Base-by-base conservation (phyloP, 2,113 vertebrate genomes). In the Scatophagus argus region DNA sequence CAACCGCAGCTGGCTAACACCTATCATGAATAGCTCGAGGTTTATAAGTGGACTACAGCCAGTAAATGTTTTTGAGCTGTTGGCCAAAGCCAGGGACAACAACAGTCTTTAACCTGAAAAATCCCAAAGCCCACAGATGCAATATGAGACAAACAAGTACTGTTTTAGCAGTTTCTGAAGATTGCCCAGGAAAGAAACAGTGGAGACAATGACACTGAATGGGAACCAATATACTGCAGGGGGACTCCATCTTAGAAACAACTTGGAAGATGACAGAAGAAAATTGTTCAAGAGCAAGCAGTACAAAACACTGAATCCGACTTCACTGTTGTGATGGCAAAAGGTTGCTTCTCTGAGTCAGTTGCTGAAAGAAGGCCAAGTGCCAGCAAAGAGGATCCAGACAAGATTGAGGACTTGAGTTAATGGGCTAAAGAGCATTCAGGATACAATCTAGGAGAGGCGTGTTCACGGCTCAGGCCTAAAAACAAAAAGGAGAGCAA, bases 281-380 rank as follows among this genome's bases (percentile, higher is more conserved):
- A 16, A 82, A n/a, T 5, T 49, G 31, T 70, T 62, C 13, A 29
- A 34, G 38, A 25, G 51, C 41, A 56, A 49, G 12, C 34, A 23
- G 13, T 27, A 21, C 49, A 70, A 38, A 69, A 54, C 69, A 56
- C 10, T 32, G 27, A 63, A 46, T 62, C 23, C 29, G 34, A 75
- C 34, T 56, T 83, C 31, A 70, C 27, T 51, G 46, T 68, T 66
- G 36, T 54, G 21, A 69, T 46, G 41, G 58, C 36, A 54, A 58
- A 52, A 13, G 44, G 56, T 36, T 43, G 12, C 31, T 39, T 61
- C 64, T 44, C 34, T 13, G 68, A 61, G 36, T 63, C 21, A 49
- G 25, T 63, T 78, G 27, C 11, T 55, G 59, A 56, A 46, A 56
- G 17, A 31, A 3, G 21, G 64, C 58, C 64, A 68, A 74, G 59